These are phyloP conservation scores for Hydrozoanthus gracilis DNA, from an alignment of 92 coral and sea anemone genomes.

Conservation along the genomic window DNA sequence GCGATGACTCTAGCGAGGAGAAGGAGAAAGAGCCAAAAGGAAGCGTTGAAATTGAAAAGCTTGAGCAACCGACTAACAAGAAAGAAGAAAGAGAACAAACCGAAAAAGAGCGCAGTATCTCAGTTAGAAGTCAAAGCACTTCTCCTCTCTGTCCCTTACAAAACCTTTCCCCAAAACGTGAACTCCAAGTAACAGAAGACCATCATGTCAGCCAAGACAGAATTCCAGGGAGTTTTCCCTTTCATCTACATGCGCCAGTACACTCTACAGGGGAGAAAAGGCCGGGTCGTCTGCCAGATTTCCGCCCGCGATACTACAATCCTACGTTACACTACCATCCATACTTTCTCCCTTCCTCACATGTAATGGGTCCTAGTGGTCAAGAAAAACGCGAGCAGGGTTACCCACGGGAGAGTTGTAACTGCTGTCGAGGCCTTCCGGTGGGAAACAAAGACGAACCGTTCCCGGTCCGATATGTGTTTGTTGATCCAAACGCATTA, in stretches of 20 bases:
- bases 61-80: not conserved
- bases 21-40: constrained; percentile 14
- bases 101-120: constrained; percentile 10
- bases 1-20: not conserved
- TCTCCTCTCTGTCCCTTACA: not conserved
- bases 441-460: constrained; percentile 21
- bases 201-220: not conserved
- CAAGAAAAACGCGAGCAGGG: constrained; percentile 19
- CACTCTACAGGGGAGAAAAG: constrained; percentile 22
- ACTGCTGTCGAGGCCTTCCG: constrained; percentile 43
- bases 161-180: not conserved
- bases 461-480: constrained; percentile 6
- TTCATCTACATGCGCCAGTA: constrained; percentile 7
- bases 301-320: constrained; percentile 18
- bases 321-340: constrained; percentile 33
- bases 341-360: constrained; percentile 28
- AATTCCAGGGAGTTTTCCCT: not conserved
- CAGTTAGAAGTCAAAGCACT: not conserved
- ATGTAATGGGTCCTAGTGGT: not conserved
- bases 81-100: not conserved
- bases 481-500: constrained; percentile 35
- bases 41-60: not conserved
- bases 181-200: constrained; percentile 12
- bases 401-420: constrained; percentile 41
- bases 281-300: not conserved